Base-by-base conservation (phyloP, 2,113 vertebrate genomes). In the Hypomesus transpacificus region DNA sequence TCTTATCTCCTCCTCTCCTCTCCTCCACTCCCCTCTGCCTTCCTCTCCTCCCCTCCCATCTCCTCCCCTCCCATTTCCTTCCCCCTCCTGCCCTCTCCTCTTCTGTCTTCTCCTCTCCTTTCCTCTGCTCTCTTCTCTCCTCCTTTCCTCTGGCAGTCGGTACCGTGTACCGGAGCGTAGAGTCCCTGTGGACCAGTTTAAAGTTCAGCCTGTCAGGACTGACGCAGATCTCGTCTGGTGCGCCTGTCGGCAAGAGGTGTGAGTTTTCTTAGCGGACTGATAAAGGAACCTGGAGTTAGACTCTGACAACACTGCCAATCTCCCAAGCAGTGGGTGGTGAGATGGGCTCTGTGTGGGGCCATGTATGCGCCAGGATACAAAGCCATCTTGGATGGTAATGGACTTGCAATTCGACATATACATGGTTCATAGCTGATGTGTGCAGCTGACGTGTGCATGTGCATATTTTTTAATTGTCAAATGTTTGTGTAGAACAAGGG, bases 201-300 rank as follows among this genome's bases (percentile, higher is more conserved):
- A 78, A 75, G 77, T 78, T 77, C 67, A 75, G 34, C 21, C 63
- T 73, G 73, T 80, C 73, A 78, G 28, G 64, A 75, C 62, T 50
- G 58, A 65, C 65, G n/a, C 21, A 11, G 22, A 60, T 53, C 57
- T 52, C 65, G 66, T 73, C 68, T 56, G 24, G 39, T 46, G 39
- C 39, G 46, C 58, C 71, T 51, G 69, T 67, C 67, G 53, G 34
- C 51, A n/a, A 54, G 67, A 24, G 3, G 14, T 60, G 54, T 66
- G 63, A 52, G 71, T 73, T 72, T 46, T 75, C 66, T 39, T 18
- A 14, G 63, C 28, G 59, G 52, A 7, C 39, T 34, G 62, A 17
- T 69, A 22, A 63, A 20, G 34, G 66, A 16, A 34, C 54, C 39
- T 46, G 65, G 50, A 53, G 39, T 34, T 13, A 3, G 31, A 54